Evolutionary conservation across 2,888 invertebrate species (phyloP), one percentile per base, ranked within the genome.

Genomic region (Meteorus colon): DNA sequence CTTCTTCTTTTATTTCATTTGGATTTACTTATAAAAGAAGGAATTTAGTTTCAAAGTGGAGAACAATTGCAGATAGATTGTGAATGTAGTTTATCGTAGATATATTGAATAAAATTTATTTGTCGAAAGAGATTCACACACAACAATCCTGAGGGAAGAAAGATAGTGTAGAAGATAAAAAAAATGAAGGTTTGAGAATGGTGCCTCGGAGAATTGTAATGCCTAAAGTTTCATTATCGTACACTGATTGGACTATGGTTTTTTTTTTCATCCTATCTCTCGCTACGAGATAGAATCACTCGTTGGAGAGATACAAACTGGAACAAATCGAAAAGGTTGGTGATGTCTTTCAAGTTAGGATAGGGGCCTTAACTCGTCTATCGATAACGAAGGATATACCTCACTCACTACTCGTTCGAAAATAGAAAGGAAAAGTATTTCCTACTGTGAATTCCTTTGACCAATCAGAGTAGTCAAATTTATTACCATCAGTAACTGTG

Each of bases 341-440:
- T n/a, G 55, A 55, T 65, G 31, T 31, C 31, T 63, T 6, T 37
- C 24, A 31, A 24, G 41, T 65, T 41, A 0, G 41, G 16, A 65
- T 34, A 34, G 19, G n/a, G 37, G 60, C 27, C 71, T 62, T 62
- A 71, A 45, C 31, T 75, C 59, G 31, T 66, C 69, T 29, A 55
- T 41, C 62, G 75, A 70, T 77, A 78, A 78, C 78, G 75, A 78
- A 48, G 65, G 65, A n/a, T 34, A 69, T 69, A 27, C 63, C 67
- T 77, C 19, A 66, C 48, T 73, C 72, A 66, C 75, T 75, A 71
- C 73, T 78, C 12, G 6, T n/a, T 55, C 19, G 65, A 62, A 69
- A 71, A 68, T 31, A 19, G 12, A 66, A 41, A 24, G 16, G n/a
- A 19, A 37, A 27, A 55, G 55, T 3, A 31, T 8, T 51, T 37